Conservation (phyloP, 2,888 invertebrate genomes). For the Oligia strigilis region DNA sequence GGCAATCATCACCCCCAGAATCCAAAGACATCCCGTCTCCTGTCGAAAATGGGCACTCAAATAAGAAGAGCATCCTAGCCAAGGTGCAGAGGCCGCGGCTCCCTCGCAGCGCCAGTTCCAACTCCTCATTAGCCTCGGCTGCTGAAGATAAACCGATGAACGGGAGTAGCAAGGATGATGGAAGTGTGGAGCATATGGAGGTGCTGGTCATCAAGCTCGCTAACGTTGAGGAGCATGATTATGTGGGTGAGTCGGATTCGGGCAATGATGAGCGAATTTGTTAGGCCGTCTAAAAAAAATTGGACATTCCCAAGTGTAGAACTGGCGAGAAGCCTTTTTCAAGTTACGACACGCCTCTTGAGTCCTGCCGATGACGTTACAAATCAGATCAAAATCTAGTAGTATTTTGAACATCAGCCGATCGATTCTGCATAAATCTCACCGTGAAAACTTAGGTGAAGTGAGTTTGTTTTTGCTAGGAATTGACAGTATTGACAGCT, state of each 20-base stretch:
- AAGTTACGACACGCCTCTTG: neutral
- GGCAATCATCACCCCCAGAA: conserved; percentile 77
- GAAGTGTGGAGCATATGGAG: conserved; percentile 76
- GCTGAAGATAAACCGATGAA: conserved; percentile 74
- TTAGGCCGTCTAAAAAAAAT: neutral
- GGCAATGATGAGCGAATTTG: neutral
- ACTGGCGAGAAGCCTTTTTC: neutral
- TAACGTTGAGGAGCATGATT: conserved; percentile 83
- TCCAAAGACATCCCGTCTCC: conserved; percentile 74
- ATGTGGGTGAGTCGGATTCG: conserved; percentile 79
- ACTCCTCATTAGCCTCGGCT: conserved; percentile 71
- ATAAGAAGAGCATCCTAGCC: conserved; percentile 81
- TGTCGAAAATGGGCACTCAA: conserved; percentile 77
- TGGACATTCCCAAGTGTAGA: neutral
- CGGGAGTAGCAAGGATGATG: conserved; percentile 71
- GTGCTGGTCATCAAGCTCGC: conserved; percentile 86
- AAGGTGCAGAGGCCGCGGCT: conserved; percentile 83
- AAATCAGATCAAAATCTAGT: too few relatives aligned
- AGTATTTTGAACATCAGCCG: too few relatives aligned
- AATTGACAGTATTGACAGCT: too few relatives aligned
- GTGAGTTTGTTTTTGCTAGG: too few relatives aligned
- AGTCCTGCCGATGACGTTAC: too few relatives aligned
- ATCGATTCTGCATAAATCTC: too few relatives aligned
- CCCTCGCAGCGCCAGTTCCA: conserved; percentile 80
- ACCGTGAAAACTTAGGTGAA: too few relatives aligned